Evolutionary conservation across 1,140 invertebrate genomes (phyloP).

Genomic region (Pseudomyrmex pallidus): DNA sequence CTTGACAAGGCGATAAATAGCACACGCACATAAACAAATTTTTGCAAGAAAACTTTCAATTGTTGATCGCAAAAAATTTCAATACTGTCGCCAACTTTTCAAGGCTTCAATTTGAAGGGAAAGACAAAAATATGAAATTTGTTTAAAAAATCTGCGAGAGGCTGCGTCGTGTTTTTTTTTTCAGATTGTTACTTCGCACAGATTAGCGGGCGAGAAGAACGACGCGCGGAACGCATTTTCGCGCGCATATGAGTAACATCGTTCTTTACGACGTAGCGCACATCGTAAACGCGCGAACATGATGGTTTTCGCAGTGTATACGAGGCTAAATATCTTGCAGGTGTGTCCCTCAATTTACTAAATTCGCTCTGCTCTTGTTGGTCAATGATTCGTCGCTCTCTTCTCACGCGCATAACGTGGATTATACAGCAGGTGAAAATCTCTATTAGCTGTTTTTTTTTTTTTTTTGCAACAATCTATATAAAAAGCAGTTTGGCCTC

Average conservation of each 20-base stretch:
- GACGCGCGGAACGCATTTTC: conserved; percentile 1
- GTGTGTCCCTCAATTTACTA: conserved; percentile 41
- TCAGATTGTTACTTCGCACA: background rate
- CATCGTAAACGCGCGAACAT: conserved; percentile 3
- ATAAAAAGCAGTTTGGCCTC: background rate
- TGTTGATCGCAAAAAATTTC: too few species aligned
- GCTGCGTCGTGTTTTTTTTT: background rate
- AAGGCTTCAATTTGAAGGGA: background rate
- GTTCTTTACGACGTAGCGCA: conserved; percentile 9
- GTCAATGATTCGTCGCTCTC: conserved; percentile 15
- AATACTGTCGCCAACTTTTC: too few species aligned
- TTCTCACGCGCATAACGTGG: background rate
- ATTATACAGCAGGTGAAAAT: background rate
- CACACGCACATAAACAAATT: too few species aligned
- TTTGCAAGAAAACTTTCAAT: too few species aligned
- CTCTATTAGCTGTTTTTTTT: background rate
- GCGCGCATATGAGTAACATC: background rate
- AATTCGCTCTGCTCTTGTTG: conserved; percentile 14
- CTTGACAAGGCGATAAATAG: too few species aligned
- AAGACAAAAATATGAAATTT: background rate
- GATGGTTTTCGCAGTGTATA: background rate
- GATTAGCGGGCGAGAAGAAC: background rate
- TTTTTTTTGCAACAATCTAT: background rate
- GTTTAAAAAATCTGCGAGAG: background rate
- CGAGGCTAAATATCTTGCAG: conserved; percentile 21